A percentile compares a stretch with the other conserved stretches of the same genome.
Conservation (phyloP, 1,140 invertebrate genomes). For the Hyposmocoma kahamanoa region DNA sequence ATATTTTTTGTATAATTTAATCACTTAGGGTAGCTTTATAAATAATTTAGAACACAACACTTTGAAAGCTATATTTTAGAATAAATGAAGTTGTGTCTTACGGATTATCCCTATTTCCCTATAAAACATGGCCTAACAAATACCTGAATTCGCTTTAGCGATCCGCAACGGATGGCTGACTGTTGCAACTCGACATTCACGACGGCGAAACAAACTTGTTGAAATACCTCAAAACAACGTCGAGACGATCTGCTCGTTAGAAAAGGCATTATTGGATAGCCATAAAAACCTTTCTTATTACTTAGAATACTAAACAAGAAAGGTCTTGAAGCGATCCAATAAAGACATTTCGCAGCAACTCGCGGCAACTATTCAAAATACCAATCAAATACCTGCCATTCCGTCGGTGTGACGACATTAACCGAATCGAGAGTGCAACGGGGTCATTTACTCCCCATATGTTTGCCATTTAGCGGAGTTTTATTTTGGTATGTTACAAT, state of each 20-base stretch:
- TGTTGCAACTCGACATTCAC: conserved; percentile 22
- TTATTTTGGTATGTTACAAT: conserved; percentile 64
- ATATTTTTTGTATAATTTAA: too few relatives aligned
- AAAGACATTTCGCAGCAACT: too few relatives aligned
- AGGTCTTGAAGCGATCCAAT: too few relatives aligned
- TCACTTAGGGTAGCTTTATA: too few relatives aligned
- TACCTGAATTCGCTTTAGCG: conserved; percentile 44
- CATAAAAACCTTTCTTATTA: too few relatives aligned
- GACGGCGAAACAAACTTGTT: conserved; percentile 45
- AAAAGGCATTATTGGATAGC: conserved; percentile 32
- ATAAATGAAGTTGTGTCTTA: neutral
- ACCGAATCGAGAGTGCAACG: conserved; percentile 57
- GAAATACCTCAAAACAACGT: conserved; percentile 61
- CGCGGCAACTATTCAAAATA: conserved; percentile 66
- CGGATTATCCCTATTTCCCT: neutral
- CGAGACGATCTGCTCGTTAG: conserved; percentile 33
- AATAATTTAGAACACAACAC: too few relatives aligned
- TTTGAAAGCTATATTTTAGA: neutral
- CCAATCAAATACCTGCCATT: conserved; percentile 71
- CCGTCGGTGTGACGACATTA: conserved; percentile 69
- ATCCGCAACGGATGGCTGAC: conserved; percentile 26
- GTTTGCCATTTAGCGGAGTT: conserved; percentile 65
- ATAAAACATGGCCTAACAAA: conserved; percentile 48
- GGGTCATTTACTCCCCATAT: conserved; percentile 49
- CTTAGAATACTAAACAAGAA: too few relatives aligned